phyloP scores from a whole-genome alignment of 2,113 vertebrate species.

The Mormyrus lacerda region DNA sequence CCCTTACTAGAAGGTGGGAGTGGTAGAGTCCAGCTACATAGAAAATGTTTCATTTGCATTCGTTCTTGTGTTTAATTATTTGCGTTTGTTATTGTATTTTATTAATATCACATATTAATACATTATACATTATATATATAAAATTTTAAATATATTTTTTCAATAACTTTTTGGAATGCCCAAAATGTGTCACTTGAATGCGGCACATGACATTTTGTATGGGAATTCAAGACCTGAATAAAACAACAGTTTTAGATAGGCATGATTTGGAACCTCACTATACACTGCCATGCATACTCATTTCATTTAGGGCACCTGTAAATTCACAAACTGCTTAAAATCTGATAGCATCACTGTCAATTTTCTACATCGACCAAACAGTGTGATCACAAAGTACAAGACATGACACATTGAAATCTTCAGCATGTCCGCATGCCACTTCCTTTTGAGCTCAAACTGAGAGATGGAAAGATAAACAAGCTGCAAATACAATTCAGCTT shows the following conservation, averaged over 20 bases:
- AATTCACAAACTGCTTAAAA: background rate
- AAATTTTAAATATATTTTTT: background rate
- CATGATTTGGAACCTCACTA: background rate
- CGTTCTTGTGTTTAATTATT: too few relatives aligned
- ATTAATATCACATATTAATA: background rate
- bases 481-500: background rate
- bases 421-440: conserved; percentile 12
- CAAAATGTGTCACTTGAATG: background rate
- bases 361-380: background rate
- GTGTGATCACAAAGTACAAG: background rate
- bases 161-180: background rate
- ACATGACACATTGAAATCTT: background rate
- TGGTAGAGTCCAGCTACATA: background rate
- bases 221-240: background rate
- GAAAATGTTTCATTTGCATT: background rate
- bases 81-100: background rate
- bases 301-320: background rate
- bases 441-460: conserved; percentile 6
- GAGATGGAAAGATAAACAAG: conserved; percentile 8
- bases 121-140: background rate
- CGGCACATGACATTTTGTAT: background rate
- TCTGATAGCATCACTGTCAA: background rate
- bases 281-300: background rate
- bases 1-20: background rate
- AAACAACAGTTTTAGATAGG: background rate